phyloP scores from a whole-genome alignment of 2,888 invertebrate species.

The Archips crataeganus region DNA sequence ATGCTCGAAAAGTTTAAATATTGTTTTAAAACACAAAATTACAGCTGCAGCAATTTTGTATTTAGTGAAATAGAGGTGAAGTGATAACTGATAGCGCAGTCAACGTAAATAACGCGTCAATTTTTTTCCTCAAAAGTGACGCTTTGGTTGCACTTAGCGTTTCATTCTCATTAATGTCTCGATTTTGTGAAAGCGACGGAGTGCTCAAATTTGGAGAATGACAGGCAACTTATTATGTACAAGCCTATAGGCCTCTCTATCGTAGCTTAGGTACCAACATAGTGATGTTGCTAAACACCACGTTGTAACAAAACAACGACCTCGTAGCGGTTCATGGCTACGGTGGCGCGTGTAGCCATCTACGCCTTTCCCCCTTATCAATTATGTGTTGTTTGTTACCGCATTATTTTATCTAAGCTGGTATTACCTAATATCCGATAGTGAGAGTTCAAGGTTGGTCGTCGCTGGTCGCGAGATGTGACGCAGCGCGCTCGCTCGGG shows the following conservation, averaged over 20 bases:
- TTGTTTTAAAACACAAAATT: not conserved
- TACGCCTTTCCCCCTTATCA: conserved; percentile 42
- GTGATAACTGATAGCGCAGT: no score
- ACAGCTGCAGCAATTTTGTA: not conserved
- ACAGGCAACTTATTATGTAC: not conserved
- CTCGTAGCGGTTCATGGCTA: conserved; percentile 42
- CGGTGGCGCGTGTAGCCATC: conserved; percentile 30
- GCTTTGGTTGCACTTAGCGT: no score
- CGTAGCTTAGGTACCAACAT: not conserved
- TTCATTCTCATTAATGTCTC: no score
- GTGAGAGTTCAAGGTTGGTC: conserved; percentile 78
- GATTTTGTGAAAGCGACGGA: no score
- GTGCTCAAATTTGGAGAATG: not conserved
- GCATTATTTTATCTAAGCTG: conserved; percentile 64
- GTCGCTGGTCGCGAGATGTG: conserved; percentile 49
- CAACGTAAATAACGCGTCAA: no score
- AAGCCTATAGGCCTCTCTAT: not conserved
- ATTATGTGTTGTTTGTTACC: conserved; percentile 48
- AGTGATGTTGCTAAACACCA: not conserved
- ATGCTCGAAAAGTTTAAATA: not conserved
- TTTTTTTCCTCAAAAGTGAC: no score
- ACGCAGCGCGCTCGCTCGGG: conserved; percentile 51
- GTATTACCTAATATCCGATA: conserved; percentile 77
- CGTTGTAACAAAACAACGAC: conserved; percentile 19
- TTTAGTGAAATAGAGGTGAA: no score